Evolutionary conservation across 2,797 vertebrate genomes (phyloP), one percentile per base, ranked within the genome.

Genomic region (Tapirus indicus): DNA sequence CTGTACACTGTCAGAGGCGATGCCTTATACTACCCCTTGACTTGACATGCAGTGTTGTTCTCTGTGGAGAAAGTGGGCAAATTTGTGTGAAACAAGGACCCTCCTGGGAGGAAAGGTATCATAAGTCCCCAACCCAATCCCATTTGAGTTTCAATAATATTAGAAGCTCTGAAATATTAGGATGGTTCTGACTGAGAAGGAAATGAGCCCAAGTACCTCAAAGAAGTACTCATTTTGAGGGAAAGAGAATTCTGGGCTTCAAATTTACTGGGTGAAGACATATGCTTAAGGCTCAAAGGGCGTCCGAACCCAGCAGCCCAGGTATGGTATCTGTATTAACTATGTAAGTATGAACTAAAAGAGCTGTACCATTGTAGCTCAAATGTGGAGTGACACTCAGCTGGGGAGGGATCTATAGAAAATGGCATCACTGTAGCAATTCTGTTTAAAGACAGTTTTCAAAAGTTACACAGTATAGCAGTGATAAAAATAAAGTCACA

Each of bases 161-260:
- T 79, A 80, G 71, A 89, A 84, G 7, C 32, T 60, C 64, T 14
- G 5, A 80, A 96, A 72, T 49, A 74, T 35, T 44, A 85, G 6
- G 11, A 58, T 47, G 12, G 12, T 66, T 96, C 41, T 86, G 21
- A 64, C 18, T 58, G 56, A 89, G 49, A 82, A 69, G 7, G 25
- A 92, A 97, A 91, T 56, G 20, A 79, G 7, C n/a, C 27, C 23
- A 52, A 77, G 18, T 54, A 47, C n/a, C 16, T 88, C 41, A 82
- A 83, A 92, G 47, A 41, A 75, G 25, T 47, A 29, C 12, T 47
- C 20, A 52, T 21, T 88, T 6, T 74, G 16, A 91, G 2, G 35
- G 12, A 83, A 95, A 79, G n/a, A 90, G 27, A 78, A 91, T 72
- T 54, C 62, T 88, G 69, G 35, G 25, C 49, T 88, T 91, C 47